Percentiles rank a stretch among this genome's conserved stretches.
Conservation (phyloP, 2,888 invertebrate genomes). For the Leptarthrus brevirostris region DNA sequence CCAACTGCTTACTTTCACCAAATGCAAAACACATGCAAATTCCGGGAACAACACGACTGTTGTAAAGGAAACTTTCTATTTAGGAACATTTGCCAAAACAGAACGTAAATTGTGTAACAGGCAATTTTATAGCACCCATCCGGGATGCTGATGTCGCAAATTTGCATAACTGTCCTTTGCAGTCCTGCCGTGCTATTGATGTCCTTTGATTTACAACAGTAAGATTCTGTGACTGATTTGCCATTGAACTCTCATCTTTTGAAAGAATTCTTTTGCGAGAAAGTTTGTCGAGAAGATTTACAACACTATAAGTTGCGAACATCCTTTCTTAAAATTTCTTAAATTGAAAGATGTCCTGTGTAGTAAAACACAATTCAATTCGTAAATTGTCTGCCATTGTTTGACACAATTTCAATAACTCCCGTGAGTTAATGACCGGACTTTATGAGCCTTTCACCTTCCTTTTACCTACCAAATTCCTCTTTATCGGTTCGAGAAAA, state of each 20-base stretch:
- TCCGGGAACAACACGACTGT: no score
- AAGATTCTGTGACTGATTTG: slow-evolving; percentile 14
- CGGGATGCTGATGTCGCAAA: slow-evolving; percentile 2
- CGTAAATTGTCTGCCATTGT: not conserved
- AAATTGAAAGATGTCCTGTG: not conserved
- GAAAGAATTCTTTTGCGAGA: not conserved
- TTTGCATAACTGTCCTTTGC: slow-evolving; percentile 40
- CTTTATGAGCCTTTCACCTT: slow-evolving; percentile 1
- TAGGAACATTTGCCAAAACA: slow-evolving; percentile 13
- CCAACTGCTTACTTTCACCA: no score
- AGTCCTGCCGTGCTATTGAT: slow-evolving; percentile 26
- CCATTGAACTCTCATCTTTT: slow-evolving; percentile 17
- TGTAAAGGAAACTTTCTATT: no score
- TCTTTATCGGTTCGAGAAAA: not conserved
- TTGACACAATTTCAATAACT: slow-evolving; percentile 6
- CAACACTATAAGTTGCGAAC: slow-evolving; percentile 5
- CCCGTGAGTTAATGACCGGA: not conserved
- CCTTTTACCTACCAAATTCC: not conserved
- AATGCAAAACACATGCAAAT: no score
- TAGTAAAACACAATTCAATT: no score
- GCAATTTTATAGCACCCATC: slow-evolving; percentile 1
- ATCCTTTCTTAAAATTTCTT: not conserved
- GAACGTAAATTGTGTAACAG: slow-evolving; percentile 34
- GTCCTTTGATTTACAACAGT: slow-evolving; percentile 21
- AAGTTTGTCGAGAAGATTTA: slow-evolving; percentile 29